Percentiles rank a stretch among this genome's conserved stretches.
These are phyloP conservation scores for Varanus komodoensis DNA, from an alignment of 2,113 vertebrate species.

Conservation along the genomic window DNA sequence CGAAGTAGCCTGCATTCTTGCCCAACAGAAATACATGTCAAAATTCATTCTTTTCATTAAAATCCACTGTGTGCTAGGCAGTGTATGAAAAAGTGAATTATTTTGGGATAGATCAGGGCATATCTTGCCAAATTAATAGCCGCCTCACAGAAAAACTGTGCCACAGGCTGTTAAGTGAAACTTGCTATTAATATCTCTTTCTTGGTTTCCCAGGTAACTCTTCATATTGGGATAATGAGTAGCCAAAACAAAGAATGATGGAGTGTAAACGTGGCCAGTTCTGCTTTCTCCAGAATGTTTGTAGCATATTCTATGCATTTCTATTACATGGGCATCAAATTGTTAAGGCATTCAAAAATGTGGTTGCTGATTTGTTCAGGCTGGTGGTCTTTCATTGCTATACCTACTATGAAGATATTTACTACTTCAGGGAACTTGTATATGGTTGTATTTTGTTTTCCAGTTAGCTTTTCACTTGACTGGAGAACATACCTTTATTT, in stretches of 20 bases:
- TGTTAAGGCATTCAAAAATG: background rate
- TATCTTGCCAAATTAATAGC: slow-evolving; percentile 18
- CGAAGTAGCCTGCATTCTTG: slow-evolving; percentile 10
- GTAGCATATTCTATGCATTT: background rate
- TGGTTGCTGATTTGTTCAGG: no score
- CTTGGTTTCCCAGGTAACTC: slow-evolving; percentile 17
- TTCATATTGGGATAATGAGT: background rate
- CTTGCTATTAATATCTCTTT: slow-evolving; percentile 9
- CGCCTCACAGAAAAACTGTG: slow-evolving; percentile 5
- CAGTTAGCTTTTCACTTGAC: background rate
- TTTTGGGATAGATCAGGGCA: background rate
- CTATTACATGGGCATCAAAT: background rate
- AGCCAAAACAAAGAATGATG: background rate
- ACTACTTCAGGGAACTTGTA: background rate
- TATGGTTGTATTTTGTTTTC: background rate
- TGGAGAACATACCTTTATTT: background rate
- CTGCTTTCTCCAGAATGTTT: background rate
- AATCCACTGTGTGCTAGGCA: background rate
- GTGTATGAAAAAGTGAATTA: slow-evolving; percentile 2
- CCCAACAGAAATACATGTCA: background rate
- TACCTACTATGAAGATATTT: background rate
- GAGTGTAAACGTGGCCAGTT: background rate
- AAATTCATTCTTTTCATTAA: background rate
- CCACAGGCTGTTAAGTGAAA: slow-evolving; percentile 1
- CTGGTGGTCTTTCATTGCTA: background rate